phyloP scores from a whole-genome alignment of 2,797 vertebrate genomes.

The Sebastolobus alascanus region DNA sequence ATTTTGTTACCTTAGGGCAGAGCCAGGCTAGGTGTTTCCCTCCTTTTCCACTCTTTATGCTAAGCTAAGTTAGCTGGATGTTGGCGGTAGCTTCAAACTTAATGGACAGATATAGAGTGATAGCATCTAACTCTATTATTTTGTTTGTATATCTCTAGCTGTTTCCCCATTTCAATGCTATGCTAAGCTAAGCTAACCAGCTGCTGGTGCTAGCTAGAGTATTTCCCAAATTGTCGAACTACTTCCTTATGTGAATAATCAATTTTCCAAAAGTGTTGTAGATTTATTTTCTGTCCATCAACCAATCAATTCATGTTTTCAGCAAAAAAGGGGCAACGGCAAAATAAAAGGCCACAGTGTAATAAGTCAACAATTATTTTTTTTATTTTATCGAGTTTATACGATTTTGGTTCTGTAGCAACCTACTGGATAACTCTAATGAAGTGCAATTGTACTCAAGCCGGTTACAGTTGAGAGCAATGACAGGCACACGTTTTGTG shows the following conservation, averaged over 20 bases:
- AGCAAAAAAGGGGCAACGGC: neutral
- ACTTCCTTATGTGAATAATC: too few species aligned
- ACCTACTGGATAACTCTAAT: conserved; percentile 79
- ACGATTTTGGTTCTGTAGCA: conserved; percentile 81
- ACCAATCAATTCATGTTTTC: too few species aligned
- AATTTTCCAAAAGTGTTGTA: neutral
- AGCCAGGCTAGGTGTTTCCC: too few species aligned
- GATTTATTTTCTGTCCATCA: neutral
- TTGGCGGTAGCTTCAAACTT: neutral
- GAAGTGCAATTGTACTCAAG: conserved; percentile 83
- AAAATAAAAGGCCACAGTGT: conserved; percentile 58
- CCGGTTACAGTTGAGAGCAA: conserved; percentile 80
- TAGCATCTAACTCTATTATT: neutral
- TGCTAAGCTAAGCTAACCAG: neutral
- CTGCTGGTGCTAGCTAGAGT: neutral
- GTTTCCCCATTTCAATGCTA: neutral
- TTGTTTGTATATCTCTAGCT: neutral
- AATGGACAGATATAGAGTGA: neutral
- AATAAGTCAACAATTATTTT: conserved; percentile 77
- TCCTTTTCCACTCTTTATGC: neutral
- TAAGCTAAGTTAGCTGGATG: neutral
- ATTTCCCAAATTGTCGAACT: neutral
- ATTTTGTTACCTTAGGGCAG: too few species aligned
- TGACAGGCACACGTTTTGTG: conserved; percentile 83
- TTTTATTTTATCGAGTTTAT: conserved; percentile 77